phyloP scores from a whole-genome alignment of 2,113 vertebrate genomes.

The Diphyllodes magnificus region DNA sequence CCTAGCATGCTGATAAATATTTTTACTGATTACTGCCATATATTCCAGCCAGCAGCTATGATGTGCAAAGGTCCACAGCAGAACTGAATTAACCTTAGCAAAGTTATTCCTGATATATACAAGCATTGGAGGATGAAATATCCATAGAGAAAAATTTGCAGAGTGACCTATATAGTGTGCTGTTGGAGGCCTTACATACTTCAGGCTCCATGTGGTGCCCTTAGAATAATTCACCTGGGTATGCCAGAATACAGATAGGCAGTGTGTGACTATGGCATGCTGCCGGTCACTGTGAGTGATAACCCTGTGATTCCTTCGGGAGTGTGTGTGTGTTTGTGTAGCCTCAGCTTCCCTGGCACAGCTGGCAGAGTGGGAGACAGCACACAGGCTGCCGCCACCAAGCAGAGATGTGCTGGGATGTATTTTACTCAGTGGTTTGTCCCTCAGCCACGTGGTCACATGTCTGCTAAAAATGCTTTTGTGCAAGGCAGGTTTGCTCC shows the following conservation, averaged over 20 bases:
- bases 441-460: rapidly evolving
- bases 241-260: neutral
- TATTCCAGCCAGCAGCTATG: neutral
- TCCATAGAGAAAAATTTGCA: neutral
- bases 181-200: neutral
- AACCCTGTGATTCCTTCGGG: neutral
- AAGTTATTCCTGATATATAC: neutral
- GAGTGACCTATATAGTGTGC: neutral
- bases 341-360: neutral
- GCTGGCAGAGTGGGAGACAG: neutral
- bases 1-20: neutral
- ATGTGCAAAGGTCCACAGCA: neutral
- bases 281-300: neutral
- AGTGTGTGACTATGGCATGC: neutral
- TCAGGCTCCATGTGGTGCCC: neutral
- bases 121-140: neutral
- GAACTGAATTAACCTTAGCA: neutral
- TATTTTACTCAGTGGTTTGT: neutral
- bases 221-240: neutral
- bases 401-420: neutral
- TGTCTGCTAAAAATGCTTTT: neutral
- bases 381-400: neutral
- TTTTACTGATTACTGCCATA: neutral
- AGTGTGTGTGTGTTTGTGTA: neutral
- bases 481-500: neutral